Conservation (phyloP, 2,888 invertebrate genomes). For the Graphium colonna region DNA sequence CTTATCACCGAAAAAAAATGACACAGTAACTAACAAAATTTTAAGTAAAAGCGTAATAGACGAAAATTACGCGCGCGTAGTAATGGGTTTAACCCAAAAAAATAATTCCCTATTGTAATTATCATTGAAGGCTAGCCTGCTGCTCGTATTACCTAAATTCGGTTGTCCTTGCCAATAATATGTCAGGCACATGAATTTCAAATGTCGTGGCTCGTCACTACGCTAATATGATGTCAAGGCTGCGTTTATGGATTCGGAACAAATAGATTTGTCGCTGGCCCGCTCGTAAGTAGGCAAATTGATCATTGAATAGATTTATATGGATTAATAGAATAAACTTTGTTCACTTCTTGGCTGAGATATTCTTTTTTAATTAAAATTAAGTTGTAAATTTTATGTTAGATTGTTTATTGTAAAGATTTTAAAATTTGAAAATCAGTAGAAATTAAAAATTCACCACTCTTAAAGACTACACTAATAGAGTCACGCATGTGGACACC, state of each 20-base stretch:
- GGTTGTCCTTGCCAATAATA: conserved; percentile 9
- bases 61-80: neutral
- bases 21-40: no score
- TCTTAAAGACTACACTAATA: no score
- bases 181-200: conserved; percentile 14
- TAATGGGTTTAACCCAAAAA: neutral
- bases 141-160: neutral
- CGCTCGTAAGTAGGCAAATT: conserved; percentile 22
- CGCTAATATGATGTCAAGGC: conserved; percentile 24
- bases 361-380: no score
- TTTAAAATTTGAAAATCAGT: neutral
- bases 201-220: conserved; percentile 19
- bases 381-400: neutral
- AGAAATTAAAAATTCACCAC: no score
- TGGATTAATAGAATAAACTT: neutral
- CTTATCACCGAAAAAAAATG: no score
- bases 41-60: no score
- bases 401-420: neutral
- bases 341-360: no score
- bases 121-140: conserved; percentile 10
- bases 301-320: conserved; percentile 20
- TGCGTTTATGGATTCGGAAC: conserved; percentile 13
- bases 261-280: conserved; percentile 20
- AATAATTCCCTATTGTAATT: conserved; percentile 1
- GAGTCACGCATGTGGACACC: no score